Evolutionary conservation across 1,140 invertebrate species (phyloP).

Genomic region (Orchestia grillus): DNA sequence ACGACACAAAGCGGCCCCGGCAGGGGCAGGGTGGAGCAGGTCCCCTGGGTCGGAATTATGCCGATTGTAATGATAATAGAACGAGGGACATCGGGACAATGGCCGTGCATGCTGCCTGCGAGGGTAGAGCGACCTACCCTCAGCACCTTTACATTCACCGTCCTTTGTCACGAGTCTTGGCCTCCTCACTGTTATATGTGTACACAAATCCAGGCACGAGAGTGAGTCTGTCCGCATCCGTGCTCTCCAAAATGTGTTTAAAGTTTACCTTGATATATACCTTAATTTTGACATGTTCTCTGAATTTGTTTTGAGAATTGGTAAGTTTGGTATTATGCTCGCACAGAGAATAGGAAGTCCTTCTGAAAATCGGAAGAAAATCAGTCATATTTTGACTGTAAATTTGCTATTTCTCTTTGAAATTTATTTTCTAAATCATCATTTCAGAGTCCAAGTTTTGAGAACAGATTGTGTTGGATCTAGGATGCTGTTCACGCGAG

Average conservation of each 20-base stretch:
- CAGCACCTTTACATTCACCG: neutral
- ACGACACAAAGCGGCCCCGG: neutral
- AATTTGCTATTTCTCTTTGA: neutral
- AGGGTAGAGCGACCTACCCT: conserved; percentile 30
- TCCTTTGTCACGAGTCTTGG: neutral
- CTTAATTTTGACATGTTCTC: neutral
- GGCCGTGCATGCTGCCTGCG: conserved; percentile 20
- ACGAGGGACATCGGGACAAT: conserved; percentile 23
- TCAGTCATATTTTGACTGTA: neutral
- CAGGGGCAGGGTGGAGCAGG: neutral
- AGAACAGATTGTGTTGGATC: neutral
- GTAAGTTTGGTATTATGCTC: neutral
- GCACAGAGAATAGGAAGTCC: neutral
- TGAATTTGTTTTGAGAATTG: neutral
- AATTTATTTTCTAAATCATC: too few relatives aligned
- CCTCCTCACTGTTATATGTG: neutral
- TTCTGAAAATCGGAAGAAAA: neutral
- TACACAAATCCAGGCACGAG: neutral
- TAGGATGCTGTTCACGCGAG: too few relatives aligned
- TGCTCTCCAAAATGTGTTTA: neutral
- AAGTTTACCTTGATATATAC: neutral
- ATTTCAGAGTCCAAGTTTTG: neutral
- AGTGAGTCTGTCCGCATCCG: neutral
- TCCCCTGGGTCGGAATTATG: conserved; percentile 3
- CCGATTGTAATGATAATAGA: conserved; percentile 44